Conservation (phyloP, 2,113 vertebrate species). For the Tricholaema leucomelas region DNA sequence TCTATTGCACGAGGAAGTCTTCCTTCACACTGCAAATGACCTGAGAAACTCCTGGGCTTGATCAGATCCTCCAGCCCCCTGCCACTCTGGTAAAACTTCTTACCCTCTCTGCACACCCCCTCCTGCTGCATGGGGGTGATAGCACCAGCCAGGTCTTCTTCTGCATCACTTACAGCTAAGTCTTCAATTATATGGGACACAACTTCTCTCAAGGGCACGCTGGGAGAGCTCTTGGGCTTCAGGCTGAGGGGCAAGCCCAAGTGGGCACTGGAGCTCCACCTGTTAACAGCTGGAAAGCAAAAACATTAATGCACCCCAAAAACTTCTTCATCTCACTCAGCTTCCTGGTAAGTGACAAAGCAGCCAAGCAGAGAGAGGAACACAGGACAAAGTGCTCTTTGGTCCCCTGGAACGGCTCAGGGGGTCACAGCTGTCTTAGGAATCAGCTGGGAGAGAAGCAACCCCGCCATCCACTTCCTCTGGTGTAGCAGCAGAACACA, state of each 20-base stretch:
- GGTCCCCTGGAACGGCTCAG: background rate
- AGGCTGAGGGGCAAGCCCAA: background rate
- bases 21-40: background rate
- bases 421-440: background rate
- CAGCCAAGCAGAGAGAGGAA: background rate
- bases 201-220: background rate
- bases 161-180: background rate
- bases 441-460: background rate
- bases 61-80: background rate
- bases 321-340: background rate
- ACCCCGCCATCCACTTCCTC: background rate
- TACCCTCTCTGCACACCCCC: background rate
- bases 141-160: background rate
- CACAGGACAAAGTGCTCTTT: background rate
- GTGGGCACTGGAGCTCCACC: background rate
- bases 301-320: background rate
- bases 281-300: conserved; percentile 3
- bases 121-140: background rate
- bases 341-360: background rate
- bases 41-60: background rate
- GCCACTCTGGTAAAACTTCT: background rate
- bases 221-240: background rate
- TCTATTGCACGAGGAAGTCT: background rate
- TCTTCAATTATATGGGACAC: background rate
- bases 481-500: background rate